Evolutionary conservation across 2,113 vertebrate species (phyloP).

Genomic region (Otocyon megalotis): DNA sequence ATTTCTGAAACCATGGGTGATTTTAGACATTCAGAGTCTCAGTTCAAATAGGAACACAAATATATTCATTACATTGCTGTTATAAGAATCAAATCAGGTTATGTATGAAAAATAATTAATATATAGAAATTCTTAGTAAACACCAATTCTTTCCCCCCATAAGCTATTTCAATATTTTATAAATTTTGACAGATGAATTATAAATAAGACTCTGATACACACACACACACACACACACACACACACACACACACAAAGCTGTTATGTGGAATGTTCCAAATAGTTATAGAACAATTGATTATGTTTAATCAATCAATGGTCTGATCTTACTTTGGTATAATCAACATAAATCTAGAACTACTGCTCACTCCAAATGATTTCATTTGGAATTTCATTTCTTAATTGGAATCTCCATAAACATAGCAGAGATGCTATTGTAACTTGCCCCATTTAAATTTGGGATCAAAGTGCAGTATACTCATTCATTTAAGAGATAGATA

Average conservation of each 20-base stretch:
- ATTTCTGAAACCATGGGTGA: not conserved
- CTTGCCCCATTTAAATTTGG: too few relatives aligned
- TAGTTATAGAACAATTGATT: not conserved
- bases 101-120: not conserved
- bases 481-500: not conserved
- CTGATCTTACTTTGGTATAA: not conserved
- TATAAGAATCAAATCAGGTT: not conserved
- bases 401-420: too few relatives aligned
- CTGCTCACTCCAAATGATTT: not conserved
- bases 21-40: not conserved
- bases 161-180: not conserved
- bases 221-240: too few relatives aligned
- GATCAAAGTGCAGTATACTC: too few relatives aligned
- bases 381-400: too few relatives aligned
- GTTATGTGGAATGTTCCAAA: not conserved
- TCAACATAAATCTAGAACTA: not conserved
- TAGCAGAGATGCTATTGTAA: too few relatives aligned
- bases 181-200: not conserved
- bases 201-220: not conserved
- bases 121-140: not conserved
- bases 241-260: not conserved
- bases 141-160: not conserved
- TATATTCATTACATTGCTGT: not conserved
- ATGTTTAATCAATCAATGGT: not conserved
- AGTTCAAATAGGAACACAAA: conserved; percentile 12